Conservation (phyloP, 2,113 vertebrate species). For the Lonchura striata region DNA sequence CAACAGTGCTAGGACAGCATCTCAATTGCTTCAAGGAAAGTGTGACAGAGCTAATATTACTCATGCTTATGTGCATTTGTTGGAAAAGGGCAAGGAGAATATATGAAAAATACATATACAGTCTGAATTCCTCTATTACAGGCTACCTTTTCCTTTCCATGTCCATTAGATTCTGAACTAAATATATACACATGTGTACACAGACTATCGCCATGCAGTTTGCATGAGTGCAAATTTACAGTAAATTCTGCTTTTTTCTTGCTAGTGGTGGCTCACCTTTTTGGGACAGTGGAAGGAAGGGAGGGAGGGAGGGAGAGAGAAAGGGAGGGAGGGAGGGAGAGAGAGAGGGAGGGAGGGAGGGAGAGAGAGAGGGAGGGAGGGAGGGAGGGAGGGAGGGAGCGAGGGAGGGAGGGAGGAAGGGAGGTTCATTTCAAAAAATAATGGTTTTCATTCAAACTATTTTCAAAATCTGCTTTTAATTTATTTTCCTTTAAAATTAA, state of each 20-base stretch:
- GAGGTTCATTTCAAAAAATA: too few relatives aligned
- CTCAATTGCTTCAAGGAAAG: background rate
- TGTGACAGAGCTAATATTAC: background rate
- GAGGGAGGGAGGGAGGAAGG: too few relatives aligned
- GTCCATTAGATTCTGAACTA: rapidly evolving
- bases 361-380: too few relatives aligned
- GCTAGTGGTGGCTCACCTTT: background rate
- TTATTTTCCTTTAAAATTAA: background rate
- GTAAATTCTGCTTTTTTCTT: background rate
- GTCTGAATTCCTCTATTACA: background rate
- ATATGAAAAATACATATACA: background rate
- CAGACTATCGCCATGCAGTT: background rate
- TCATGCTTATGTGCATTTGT: background rate
- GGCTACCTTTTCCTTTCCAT: background rate
- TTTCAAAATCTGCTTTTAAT: background rate
- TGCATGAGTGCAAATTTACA: background rate
- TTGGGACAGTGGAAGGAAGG: background rate
- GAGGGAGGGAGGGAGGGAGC: too few relatives aligned
- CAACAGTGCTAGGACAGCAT: background rate
- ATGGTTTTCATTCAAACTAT: background rate
- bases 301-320: rapidly evolving
- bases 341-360: too few relatives aligned
- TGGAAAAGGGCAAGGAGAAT: background rate
- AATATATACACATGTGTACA: rapidly evolving
- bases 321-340: too few relatives aligned